A percentile compares a stretch with the other conserved stretches of the same genome.
phyloP scores from a whole-genome alignment of 2,113 vertebrate species.

The Ibidorhyncha struthersii region DNA sequence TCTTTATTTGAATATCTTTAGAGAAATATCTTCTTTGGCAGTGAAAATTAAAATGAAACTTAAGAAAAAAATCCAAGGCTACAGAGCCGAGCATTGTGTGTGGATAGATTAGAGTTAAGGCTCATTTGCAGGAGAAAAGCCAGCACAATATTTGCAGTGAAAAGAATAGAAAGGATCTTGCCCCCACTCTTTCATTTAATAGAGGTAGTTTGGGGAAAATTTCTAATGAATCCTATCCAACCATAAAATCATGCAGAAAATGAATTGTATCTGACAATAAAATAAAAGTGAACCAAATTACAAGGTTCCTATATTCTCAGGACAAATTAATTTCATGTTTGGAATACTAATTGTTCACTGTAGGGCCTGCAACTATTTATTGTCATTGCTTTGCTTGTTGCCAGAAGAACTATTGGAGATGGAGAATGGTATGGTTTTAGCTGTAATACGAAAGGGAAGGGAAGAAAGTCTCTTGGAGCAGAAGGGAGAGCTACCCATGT shows the following conservation, averaged over 20 bases:
- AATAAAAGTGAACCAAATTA: constrained; percentile 82
- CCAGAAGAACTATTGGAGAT: not conserved
- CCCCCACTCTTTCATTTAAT: constrained; percentile 33
- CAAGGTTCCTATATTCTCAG: constrained; percentile 69
- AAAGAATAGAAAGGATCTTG: constrained; percentile 20
- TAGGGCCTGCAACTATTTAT: constrained; percentile 9
- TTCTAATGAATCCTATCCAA: constrained; percentile 80
- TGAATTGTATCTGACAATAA: constrained; percentile 80
- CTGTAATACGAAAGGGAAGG: not conserved
- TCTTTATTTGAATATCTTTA: constrained; percentile 41
- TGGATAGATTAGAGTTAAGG: constrained; percentile 13
- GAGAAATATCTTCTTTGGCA: not conserved
- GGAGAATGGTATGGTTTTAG: not conserved
- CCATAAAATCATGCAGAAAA: constrained; percentile 81
- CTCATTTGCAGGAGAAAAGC: constrained; percentile 49
- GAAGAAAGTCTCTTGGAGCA: not conserved
- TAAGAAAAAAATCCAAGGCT: constrained; percentile 4
- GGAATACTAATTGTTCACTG: constrained; percentile 78
- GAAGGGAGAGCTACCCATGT: not conserved
- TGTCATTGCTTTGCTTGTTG: not conserved
- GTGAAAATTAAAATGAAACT: constrained; percentile 58
- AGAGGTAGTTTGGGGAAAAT: constrained; percentile 62
- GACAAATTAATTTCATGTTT: constrained; percentile 83
- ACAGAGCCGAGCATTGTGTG: not conserved
- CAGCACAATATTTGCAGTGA: constrained; percentile 4